Base-by-base conservation (phyloP, 2,888 invertebrate genomes). In the Stenoptilia bipunctidactyla region DNA sequence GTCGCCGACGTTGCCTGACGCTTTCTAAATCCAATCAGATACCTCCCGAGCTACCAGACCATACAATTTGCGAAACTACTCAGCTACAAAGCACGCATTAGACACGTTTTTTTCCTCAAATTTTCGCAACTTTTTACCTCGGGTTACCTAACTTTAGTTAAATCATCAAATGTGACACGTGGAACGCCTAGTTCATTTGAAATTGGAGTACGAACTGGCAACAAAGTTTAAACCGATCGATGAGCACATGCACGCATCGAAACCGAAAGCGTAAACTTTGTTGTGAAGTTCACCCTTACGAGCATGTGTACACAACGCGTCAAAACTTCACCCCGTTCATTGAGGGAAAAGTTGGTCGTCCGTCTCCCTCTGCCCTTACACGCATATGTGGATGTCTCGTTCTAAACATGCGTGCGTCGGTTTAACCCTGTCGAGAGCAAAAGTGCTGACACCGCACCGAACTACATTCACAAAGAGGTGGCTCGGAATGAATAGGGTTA, bases 61-160 rank as follows among this genome's bases (percentile, higher is more conserved):
- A 76, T 73, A 77, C 73, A 80, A 65, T 74, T 80, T 73, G 61
- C 76, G 79, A 79, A 76, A 79, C 66, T 66, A 61, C 57, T 55
- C 54, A 43, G 52, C 52, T 51, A 66, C 66, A 67, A 69, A 62
- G 64, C 68, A 63, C 55, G 58, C 58, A 64, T 68, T 71, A 54
- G 66, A 63, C 61, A 57, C 60, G 49, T 66, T 70, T 72, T 72
- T 58, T 56, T 61, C 52, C 48, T 48, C 56, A 40, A 55, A 52
- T 67, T 69, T 69, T 68, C 61, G 64, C 55, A 64, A 68, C 20
- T 20, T 20, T 20, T 20, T 20, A 20, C 3, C n/a, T n/a, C n/a
- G 8, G 8, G 20, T 20, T 20, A 20, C 20, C 4, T 20, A 20
- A 20, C 4, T 20, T 20, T 20, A 20, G 20, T 20, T 20, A 20